Conservation (phyloP, 1,140 invertebrate genomes). For the Camponotus pennsylvanicus region DNA sequence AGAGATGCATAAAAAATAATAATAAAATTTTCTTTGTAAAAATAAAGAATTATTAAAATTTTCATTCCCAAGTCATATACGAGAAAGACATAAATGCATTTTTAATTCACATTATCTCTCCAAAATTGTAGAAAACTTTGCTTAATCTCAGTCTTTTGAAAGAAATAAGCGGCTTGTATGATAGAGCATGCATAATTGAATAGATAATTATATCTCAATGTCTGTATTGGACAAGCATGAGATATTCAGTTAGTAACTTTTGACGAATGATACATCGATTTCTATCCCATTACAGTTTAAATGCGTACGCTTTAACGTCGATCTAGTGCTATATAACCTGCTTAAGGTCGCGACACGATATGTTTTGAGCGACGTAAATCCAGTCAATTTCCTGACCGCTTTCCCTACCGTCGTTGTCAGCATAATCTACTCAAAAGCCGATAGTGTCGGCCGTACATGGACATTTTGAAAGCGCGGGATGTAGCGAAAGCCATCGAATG, state of each 20-base stretch:
- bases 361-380: slow-evolving; percentile 63
- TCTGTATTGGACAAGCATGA: not conserved
- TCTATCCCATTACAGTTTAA: not conserved
- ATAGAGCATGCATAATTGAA: not conserved
- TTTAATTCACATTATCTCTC: not conserved
- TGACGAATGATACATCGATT: not conserved
- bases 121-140: not conserved
- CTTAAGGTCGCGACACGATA: slow-evolving; percentile 55
- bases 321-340: slow-evolving; percentile 34
- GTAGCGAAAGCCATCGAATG: slow-evolving; percentile 44
- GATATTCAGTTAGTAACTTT: slow-evolving; percentile 4
- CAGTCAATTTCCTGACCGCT: slow-evolving; percentile 73
- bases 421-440: slow-evolving; percentile 69
- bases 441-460: slow-evolving; percentile 54
- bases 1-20: not conserved
- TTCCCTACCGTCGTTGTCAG: slow-evolving; percentile 66
- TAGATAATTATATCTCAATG: not conserved
- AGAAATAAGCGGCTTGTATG: not conserved
- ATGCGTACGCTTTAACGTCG: slow-evolving; percentile 25
- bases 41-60: not conserved
- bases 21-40: not conserved
- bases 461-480: slow-evolving; percentile 70
- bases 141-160: not conserved
- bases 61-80: not conserved
- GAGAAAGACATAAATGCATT: not conserved